These are phyloP conservation scores for Drosophila bipectinata DNA, from an alignment of 1,140 invertebrate genomes.

Conservation along the genomic window DNA sequence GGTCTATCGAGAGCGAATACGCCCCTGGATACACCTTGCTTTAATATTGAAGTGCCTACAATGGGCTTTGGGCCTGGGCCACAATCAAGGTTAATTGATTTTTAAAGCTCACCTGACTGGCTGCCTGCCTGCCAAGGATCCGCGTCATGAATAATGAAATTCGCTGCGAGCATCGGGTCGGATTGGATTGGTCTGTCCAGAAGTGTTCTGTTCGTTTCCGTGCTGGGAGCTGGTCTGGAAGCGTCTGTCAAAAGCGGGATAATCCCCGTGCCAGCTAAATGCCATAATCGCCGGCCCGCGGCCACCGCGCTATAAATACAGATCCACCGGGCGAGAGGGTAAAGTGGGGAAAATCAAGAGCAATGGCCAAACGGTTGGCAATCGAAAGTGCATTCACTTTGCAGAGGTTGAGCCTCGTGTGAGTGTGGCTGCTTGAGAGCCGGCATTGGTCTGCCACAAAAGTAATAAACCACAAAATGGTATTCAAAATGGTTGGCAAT, in stretches of 20 bases:
- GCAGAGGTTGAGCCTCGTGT: conserved; percentile 5
- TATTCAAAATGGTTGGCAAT: conserved; percentile 82
- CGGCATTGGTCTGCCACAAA: conserved; percentile 71
- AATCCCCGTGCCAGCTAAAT: conserved; percentile 74
- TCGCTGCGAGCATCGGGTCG: conserved; percentile 35
- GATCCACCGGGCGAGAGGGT: conserved; percentile 13
- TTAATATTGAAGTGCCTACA: conserved; percentile 27
- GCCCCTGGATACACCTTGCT: neutral
- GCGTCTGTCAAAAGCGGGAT: conserved; percentile 68
- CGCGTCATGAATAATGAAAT: conserved; percentile 73
- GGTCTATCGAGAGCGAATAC: neutral
- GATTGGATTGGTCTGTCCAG: conserved; percentile 25
- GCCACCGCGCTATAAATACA: conserved; percentile 48
- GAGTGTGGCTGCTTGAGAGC: conserved; percentile 64
- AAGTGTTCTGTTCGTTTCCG: neutral
- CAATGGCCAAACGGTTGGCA: conserved; percentile 30
- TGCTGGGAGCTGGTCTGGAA: conserved; percentile 13
- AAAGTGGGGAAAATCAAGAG: neutral
- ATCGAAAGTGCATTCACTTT: conserved; percentile 75
- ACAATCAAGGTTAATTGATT: conserved; percentile 84
- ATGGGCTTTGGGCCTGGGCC: conserved; percentile 43
- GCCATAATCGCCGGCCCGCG: conserved; percentile 69
- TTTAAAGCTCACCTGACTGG: conserved; percentile 63
- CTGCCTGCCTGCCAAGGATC: conserved; percentile 15
- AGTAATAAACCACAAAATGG: conserved; percentile 82